Conservation (phyloP, 2,888 invertebrate genomes). For the Lycocerus yunnanus region DNA sequence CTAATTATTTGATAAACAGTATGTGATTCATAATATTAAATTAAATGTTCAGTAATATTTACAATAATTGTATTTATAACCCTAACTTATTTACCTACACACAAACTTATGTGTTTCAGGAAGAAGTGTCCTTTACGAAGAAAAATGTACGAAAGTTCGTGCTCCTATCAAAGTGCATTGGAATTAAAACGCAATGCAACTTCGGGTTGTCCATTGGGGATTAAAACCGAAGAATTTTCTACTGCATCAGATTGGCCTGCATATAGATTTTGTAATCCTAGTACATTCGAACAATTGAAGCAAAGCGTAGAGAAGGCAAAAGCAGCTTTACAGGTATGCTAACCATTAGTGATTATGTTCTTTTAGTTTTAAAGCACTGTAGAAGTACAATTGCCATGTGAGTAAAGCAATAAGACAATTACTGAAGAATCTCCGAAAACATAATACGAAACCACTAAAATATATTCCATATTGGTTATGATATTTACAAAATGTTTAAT, state of each 20-base stretch:
- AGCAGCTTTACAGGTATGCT: slow-evolving; percentile 73
- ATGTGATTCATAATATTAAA: not conserved
- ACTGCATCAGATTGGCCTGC: slow-evolving; percentile 71
- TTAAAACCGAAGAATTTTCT: slow-evolving; percentile 55
- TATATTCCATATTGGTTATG: no score
- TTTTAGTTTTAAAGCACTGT: no score
- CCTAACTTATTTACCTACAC: no score
- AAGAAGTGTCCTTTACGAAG: slow-evolving; percentile 52
- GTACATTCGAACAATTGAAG: slow-evolving; percentile 87
- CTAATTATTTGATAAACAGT: not conserved
- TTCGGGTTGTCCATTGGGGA: slow-evolving; percentile 48
- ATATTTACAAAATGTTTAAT: no score
- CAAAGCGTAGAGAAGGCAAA: slow-evolving; percentile 91
- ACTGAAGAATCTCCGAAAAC: no score
- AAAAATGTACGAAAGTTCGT: slow-evolving; percentile 91
- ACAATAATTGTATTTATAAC: not conserved
- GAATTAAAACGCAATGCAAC: slow-evolving; percentile 52
- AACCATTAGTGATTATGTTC: not conserved
- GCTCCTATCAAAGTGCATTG: slow-evolving; percentile 77
- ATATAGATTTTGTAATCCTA: slow-evolving; percentile 81
- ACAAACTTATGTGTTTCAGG: slow-evolving; percentile 42
- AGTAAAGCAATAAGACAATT: no score
- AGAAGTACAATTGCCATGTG: no score
- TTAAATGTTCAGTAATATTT: not conserved
- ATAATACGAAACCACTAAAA: no score